Conservation (phyloP, 1,140 invertebrate species). For the Paraescarpia echinospica region DNA sequence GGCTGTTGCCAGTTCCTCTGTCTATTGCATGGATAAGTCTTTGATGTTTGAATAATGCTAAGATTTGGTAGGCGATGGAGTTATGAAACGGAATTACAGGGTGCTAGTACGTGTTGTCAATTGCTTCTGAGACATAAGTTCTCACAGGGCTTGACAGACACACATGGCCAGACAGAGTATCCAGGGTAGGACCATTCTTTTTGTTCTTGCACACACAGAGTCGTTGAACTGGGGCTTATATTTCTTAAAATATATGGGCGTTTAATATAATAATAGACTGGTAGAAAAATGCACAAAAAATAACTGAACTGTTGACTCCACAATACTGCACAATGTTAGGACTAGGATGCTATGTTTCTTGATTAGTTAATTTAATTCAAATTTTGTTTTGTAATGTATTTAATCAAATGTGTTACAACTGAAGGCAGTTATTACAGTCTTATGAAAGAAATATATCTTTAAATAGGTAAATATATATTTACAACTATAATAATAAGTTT, state of each 20-base stretch:
- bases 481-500: no score
- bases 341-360: neutral
- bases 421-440: no score
- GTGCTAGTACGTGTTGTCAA: neutral
- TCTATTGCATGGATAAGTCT: neutral
- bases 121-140: neutral
- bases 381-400: neutral
- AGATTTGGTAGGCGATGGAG: neutral
- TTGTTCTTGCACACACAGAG: neutral
- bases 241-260: neutral
- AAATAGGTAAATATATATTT: no score
- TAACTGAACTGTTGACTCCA: neutral
- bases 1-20: neutral
- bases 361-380: neutral
- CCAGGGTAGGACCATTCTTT: neutral
- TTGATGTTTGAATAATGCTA: neutral
- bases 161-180: neutral
- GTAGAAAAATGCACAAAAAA: neutral
- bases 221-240: neutral
- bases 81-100: neutral
- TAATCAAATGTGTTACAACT: no score
- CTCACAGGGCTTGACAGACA: neutral
- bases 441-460: no score
- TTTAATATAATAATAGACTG: neutral
- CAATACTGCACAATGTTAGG: neutral